Percentiles rank a stretch among this genome's conserved stretches.
These are phyloP conservation scores for Gryllus longicercus DNA, from an alignment of 2,888 invertebrate species.

Conservation along the genomic window DNA sequence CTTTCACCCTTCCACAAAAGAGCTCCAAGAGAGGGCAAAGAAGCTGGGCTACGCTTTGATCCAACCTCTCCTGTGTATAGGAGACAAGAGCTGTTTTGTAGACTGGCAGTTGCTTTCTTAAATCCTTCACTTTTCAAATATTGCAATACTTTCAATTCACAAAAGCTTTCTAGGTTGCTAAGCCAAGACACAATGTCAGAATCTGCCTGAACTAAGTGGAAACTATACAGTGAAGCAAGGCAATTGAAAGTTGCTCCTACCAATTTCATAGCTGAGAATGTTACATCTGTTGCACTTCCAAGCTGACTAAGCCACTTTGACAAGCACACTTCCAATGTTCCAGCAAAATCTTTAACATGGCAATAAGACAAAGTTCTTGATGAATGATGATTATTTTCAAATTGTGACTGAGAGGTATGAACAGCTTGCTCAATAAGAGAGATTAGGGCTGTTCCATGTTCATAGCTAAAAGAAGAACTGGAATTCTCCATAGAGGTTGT, in stretches of 20 bases:
- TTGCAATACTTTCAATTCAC: neutral
- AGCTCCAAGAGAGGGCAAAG: slow-evolving; percentile 40
- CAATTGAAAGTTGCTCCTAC: slow-evolving; percentile 39
- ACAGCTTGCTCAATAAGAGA: slow-evolving; percentile 42
- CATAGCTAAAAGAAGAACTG: slow-evolving; percentile 54
- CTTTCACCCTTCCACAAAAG: slow-evolving; percentile 38
- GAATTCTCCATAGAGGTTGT: slow-evolving; percentile 53
- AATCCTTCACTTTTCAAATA: neutral
- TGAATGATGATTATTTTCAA: slow-evolving; percentile 12
- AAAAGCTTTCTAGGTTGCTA: neutral
- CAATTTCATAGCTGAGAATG: slow-evolving; percentile 40
- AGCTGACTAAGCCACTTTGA: slow-evolving; percentile 42
- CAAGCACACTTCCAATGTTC: slow-evolving; percentile 36
- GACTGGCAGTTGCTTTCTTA: neutral
- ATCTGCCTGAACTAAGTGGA: neutral
- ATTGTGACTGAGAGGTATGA: slow-evolving; percentile 39
- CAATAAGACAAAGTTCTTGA: neutral
- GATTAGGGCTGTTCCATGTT: slow-evolving; percentile 57
- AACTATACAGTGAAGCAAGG: slow-evolving; percentile 33
- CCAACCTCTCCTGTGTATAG: slow-evolving; percentile 30
- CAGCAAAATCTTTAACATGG: neutral
- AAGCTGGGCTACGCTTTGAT: slow-evolving; percentile 38
- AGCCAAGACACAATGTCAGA: neutral
- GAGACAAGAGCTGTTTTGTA: slow-evolving; percentile 31
- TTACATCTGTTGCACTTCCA: slow-evolving; percentile 28